Evolutionary conservation across 1,140 invertebrate genomes (phyloP).

Genomic region (Solenopsis invicta): DNA sequence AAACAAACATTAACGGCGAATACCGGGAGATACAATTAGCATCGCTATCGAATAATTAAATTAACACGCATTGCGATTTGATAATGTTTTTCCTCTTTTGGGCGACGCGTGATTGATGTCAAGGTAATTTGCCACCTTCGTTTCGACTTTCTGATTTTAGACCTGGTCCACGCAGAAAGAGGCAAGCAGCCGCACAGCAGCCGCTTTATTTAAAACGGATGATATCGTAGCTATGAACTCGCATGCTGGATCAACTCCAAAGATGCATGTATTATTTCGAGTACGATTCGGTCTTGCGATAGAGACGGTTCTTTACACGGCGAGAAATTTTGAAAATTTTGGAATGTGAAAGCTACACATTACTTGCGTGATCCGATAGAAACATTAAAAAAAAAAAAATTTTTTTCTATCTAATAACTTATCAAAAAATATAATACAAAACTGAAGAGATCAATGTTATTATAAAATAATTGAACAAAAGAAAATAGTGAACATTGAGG

Average conservation of each 20-base stretch:
- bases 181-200: background rate
- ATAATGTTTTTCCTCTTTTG: slow-evolving; percentile 1
- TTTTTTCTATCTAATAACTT: background rate
- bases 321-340: background rate
- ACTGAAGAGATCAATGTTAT: background rate
- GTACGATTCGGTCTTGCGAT: background rate
- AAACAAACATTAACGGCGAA: slow-evolving; percentile 6
- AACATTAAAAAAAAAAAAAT: background rate
- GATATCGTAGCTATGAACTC: background rate
- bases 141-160: background rate
- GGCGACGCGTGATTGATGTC: slow-evolving; percentile 17
- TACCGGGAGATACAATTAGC: slow-evolving; percentile 49
- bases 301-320: background rate
- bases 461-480: slow-evolving; percentile 2
- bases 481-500: background rate
- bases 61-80: slow-evolving; percentile 18
- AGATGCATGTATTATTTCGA: slow-evolving; percentile 30
- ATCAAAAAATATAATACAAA: background rate
- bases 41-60: slow-evolving; percentile 49
- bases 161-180: background rate
- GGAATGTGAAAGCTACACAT: background rate
- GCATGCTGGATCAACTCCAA: slow-evolving; percentile 36
- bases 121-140: slow-evolving; percentile 41
- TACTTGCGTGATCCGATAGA: background rate
- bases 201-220: background rate